Conservation (phyloP, 2,113 vertebrate genomes). For the Mastomys natalensis region DNA sequence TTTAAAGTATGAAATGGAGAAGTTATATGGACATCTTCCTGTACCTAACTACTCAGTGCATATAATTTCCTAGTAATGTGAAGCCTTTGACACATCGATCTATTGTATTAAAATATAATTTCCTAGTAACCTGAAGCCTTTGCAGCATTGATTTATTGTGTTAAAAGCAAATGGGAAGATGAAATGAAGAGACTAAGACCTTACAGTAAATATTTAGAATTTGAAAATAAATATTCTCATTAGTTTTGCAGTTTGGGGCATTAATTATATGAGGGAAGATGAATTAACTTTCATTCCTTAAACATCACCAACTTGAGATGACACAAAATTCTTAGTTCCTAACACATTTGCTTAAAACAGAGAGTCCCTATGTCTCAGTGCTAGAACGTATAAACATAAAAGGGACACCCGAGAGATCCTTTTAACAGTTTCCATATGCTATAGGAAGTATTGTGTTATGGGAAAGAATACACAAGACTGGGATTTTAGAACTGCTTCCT, state of each 20-base stretch:
- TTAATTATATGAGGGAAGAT: conserved; percentile 72
- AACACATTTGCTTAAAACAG: conserved; percentile 51
- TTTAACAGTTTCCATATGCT: neutral
- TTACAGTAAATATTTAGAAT: conserved; percentile 74
- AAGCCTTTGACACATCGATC: conserved; percentile 68
- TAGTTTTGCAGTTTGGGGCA: conserved; percentile 70
- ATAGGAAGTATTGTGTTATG: neutral
- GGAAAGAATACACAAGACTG: neutral
- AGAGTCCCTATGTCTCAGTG: conserved; percentile 24
- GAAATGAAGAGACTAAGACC: conserved; percentile 48
- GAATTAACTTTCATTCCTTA: conserved; percentile 75
- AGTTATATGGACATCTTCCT: conserved; percentile 64
- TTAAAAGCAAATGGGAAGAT: conserved; percentile 76
- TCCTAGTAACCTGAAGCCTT: conserved; percentile 72
- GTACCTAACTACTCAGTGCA: conserved; percentile 68
- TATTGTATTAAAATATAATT: conserved; percentile 68
- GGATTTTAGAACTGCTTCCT: neutral
- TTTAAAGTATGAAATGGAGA: conserved; percentile 79
- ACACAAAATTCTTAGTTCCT: conserved; percentile 75
- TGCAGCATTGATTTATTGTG: conserved; percentile 67
- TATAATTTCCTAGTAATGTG: conserved; percentile 65
- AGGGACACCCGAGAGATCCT: neutral
- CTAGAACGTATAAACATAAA: conserved; percentile 39
- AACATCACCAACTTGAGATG: conserved; percentile 68
- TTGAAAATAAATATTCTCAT: conserved; percentile 79